Base-by-base conservation (phyloP, 2,797 vertebrate species). In the Ibycter americanus region DNA sequence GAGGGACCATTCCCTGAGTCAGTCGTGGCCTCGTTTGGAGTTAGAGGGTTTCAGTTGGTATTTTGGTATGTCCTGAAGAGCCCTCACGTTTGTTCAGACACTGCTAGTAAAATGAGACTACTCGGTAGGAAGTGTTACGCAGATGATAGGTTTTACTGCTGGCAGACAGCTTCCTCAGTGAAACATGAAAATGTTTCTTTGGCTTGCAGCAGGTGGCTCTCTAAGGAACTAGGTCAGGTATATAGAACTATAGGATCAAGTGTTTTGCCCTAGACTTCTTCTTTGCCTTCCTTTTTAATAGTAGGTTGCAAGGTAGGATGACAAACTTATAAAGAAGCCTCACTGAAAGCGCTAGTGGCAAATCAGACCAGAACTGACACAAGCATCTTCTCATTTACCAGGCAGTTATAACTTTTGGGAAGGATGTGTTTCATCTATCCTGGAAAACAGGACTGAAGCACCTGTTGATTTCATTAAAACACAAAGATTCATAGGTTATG, bases 401-500 rank as follows among this genome's bases (percentile, higher is more conserved):
- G 44, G 2, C 31, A 78, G 15, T 89, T 93, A 81, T 87, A 87
- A 61, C 15, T 21, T 62, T 47, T 80, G 68, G 54, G 56, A 71
- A 84, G 52, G 18, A 71, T 52, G 27, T 63, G 54, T 79, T 83
- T 80, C 46, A 74, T 78, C 78, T 93, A 1, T 59, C 76, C 49
- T 71, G 87, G 63, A 91, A 91, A 82, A 94, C 44, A 67, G 29
- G n/a, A 32, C 55, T n/a, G 65, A 89, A 83, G 40, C 47, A 89
- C 87, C 82, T 95, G 82, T 46, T 93, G 52, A 77, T 93, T 95
- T 93, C 61, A 91, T 92, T 95, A 92, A 91, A 92, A 78, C 21
- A 86, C 32, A 46, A 83, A 91, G 47, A 92, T 92, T 91, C 76
- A 15, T 91, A 71, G 89, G 94, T 91, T 96, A 78, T 74, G 74